These are phyloP conservation scores for Trididemnum miniatum DNA, from an alignment of 23 tunicate genomes.

Conservation along the genomic window DNA sequence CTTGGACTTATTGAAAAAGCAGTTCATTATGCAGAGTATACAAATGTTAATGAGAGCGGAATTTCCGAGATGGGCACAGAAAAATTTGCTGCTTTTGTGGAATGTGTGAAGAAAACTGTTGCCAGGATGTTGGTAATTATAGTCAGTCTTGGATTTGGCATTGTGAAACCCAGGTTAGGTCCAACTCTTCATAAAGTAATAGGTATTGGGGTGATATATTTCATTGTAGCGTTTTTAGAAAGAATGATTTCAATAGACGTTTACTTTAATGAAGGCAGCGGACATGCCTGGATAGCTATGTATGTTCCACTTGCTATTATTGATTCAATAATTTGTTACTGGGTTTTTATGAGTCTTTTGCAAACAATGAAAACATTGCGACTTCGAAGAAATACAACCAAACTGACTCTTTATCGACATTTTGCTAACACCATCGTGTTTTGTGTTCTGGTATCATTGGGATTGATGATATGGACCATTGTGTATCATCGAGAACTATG, in stretches of 20 bases:
- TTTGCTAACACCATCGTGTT: constrained; percentile 91
- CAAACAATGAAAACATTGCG: constrained; percentile 97
- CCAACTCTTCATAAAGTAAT: constrained; percentile 95
- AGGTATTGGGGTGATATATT: constrained; percentile 89
- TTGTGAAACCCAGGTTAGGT: constrained; percentile 97
- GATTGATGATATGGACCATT: constrained; percentile 54
- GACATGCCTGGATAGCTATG: constrained; percentile 32
- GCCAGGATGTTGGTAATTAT: constrained; percentile 97
- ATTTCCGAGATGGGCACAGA: constrained; percentile 77
- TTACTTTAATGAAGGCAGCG: constrained; percentile 49
- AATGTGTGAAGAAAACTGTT: constrained; percentile 73
- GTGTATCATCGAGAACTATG: constrained; percentile 22
- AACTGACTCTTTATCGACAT: constrained; percentile 86
- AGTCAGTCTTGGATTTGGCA: constrained; percentile 98
- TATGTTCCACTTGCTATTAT: constrained; percentile 86
- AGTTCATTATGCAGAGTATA: constrained; percentile 84
- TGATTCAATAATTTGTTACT: constrained; percentile 97
- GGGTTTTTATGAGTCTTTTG: constrained; percentile 92
- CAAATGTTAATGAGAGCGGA: constrained; percentile 71
- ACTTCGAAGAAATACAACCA: constrained; percentile 85
- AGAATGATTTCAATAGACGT: constrained; percentile 74
- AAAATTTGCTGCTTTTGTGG: constrained; percentile 89
- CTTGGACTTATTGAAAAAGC: constrained; percentile 98
- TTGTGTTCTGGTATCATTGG: constrained; percentile 68
- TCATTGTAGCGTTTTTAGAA: constrained; percentile 84